A percentile compares a stretch with the other conserved stretches of the same genome.
These are phyloP conservation scores for Siniperca undulata DNA, from an alignment of 2,797 vertebrate genomes.

Conservation along the genomic window DNA sequence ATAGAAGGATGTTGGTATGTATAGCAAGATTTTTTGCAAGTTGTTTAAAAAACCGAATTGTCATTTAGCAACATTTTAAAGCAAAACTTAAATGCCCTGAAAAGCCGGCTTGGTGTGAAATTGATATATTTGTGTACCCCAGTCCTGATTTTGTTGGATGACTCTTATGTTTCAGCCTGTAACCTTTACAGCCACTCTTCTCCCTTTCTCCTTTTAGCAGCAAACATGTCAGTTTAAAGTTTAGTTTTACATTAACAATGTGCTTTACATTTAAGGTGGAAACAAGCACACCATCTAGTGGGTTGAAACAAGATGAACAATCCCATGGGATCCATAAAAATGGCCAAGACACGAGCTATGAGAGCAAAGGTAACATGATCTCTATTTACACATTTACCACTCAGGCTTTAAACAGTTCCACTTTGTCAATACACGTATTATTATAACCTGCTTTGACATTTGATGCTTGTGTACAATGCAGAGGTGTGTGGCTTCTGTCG, in stretches of 20 bases:
- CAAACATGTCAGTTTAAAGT: slow-evolving; percentile 13
- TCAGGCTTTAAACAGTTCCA: not conserved
- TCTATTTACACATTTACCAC: slow-evolving; percentile 26
- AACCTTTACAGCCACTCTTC: not conserved
- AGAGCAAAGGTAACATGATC: slow-evolving; percentile 74
- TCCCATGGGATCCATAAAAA: slow-evolving; percentile 45
- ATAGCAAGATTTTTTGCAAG: not conserved
- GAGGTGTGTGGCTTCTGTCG: slow-evolving; percentile 96
- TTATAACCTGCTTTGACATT: slow-evolving; percentile 28
- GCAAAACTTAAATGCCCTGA: not conserved
- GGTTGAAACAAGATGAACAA: slow-evolving; percentile 52
- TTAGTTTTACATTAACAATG: slow-evolving; percentile 9
- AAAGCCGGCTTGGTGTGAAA: not conserved
- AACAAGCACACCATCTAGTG: slow-evolving; percentile 76
- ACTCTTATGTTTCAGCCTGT: not conserved
- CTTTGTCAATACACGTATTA: slow-evolving; percentile 1
- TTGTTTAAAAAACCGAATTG: not conserved
- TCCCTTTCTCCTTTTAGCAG: not conserved
- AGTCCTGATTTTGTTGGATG: not conserved
- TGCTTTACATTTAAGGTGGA: slow-evolving; percentile 59
- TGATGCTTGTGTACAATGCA: slow-evolving; percentile 69
- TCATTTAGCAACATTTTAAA: not conserved
- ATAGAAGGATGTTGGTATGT: too few species aligned
- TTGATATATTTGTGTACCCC: too few species aligned
- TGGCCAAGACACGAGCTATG: slow-evolving; percentile 53